Evolutionary conservation across 1,140 invertebrate species (phyloP).

Genomic region (Drosophila sechellia): DNA sequence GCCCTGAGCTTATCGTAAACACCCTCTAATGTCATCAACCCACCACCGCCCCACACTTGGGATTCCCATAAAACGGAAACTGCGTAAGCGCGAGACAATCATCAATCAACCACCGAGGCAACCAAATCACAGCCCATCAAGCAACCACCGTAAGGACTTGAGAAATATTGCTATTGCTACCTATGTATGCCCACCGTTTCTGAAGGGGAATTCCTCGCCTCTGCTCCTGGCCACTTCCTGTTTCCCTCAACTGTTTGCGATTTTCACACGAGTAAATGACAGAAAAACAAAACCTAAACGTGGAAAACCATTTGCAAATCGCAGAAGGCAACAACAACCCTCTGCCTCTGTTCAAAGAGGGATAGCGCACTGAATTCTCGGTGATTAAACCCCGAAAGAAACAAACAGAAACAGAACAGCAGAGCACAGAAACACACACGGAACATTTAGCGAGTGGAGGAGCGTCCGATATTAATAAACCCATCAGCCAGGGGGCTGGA

Average conservation of each 20-base stretch:
- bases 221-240: conserved; percentile 59
- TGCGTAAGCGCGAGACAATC: conserved; percentile 42
- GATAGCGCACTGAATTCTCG: conserved; percentile 32
- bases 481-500: conserved; percentile 64
- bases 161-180: conserved; percentile 44
- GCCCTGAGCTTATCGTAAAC: conserved; percentile 42
- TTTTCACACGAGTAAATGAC: conserved; percentile 73
- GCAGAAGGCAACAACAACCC: conserved; percentile 61
- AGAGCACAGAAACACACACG: conserved; percentile 59
- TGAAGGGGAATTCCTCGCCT: conserved; percentile 15
- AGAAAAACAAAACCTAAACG: conserved; percentile 81
- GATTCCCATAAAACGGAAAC: conserved; percentile 6
- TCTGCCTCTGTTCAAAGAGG: not conserved
- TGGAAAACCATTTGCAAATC: conserved; percentile 82
- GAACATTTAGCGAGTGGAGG: conserved; percentile 67
- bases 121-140: conserved; percentile 68
- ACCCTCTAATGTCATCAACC: conserved; percentile 49
- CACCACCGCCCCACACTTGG: conserved; percentile 17
- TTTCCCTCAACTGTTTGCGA: conserved; percentile 56
- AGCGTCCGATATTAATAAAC: conserved; percentile 70
- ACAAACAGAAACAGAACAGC: conserved; percentile 71
- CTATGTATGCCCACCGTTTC: conserved; percentile 1
- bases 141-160: conserved; percentile 64
- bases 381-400: conserved; percentile 67
- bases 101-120: conserved; percentile 78